Conservation (phyloP, 2,113 vertebrate genomes). For the Aldabrachelys gigantea region DNA sequence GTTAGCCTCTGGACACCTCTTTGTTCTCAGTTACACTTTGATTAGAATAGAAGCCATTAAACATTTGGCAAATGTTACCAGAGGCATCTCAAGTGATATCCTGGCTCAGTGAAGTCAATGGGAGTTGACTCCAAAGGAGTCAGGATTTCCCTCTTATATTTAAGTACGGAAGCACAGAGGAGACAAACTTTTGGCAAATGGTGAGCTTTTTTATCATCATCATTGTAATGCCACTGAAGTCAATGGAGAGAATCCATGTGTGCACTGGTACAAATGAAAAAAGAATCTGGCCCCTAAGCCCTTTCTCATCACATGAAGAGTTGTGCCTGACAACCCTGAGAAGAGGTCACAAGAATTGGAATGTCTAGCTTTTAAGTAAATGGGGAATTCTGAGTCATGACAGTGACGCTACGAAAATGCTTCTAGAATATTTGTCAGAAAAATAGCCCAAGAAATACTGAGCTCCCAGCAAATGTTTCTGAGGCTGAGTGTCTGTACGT, state of each 20-base stretch:
- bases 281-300: neutral
- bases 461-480: neutral
- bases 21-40: neutral
- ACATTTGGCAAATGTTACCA: neutral
- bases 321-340: neutral
- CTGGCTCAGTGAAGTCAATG: fast-evolving
- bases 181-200: neutral
- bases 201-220: fast-evolving
- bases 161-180: neutral
- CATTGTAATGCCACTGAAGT: neutral
- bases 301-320: neutral
- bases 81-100: neutral
- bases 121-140: neutral
- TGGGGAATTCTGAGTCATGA: neutral
- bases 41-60: neutral
- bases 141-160: neutral
- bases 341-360: neutral
- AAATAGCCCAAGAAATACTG: neutral
- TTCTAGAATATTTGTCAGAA: neutral
- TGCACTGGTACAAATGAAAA: neutral
- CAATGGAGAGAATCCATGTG: neutral
- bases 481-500: neutral
- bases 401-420: neutral
- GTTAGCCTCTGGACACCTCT: neutral
- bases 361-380: neutral